These are phyloP conservation scores for Aix galericulata DNA, from an alignment of 2,113 vertebrate species.

Conservation along the genomic window DNA sequence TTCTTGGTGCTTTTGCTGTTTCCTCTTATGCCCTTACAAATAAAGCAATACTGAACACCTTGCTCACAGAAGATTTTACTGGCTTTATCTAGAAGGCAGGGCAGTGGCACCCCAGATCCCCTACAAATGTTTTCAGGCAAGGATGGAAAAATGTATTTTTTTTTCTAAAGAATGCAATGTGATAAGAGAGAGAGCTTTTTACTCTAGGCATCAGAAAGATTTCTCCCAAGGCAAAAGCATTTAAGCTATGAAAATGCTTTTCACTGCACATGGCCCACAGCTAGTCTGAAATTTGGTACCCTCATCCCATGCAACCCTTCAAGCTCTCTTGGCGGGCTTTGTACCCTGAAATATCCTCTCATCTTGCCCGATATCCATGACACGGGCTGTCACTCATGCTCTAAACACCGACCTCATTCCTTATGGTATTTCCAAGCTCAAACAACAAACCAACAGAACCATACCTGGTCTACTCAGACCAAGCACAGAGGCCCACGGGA, in stretches of 20 bases:
- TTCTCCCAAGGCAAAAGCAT: not conserved
- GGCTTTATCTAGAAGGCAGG: not conserved
- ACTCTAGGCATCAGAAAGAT: not conserved
- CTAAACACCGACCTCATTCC: not conserved
- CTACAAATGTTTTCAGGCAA: not conserved
- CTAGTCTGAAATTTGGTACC: not conserved
- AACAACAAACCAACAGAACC: not conserved
- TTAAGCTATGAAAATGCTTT: not conserved
- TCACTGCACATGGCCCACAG: not conserved
- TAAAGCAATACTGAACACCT: fast-evolving
- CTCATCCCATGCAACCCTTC: not conserved
- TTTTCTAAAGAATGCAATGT: not conserved
- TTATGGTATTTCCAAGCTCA: not conserved
- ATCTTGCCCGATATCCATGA: not conserved
- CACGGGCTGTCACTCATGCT: not conserved
- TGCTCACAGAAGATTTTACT: not conserved
- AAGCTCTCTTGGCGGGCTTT: not conserved
- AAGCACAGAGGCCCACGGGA: not conserved
- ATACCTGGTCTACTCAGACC: not conserved
- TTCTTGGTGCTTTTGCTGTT: not conserved
- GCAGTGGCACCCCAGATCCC: not conserved
- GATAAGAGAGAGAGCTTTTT: not conserved
- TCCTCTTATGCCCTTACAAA: not conserved
- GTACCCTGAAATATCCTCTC: not conserved
- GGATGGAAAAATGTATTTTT: not conserved